Evolutionary conservation across 1,140 invertebrate genomes (phyloP).

Genomic region (Drosophila ficusphila): DNA sequence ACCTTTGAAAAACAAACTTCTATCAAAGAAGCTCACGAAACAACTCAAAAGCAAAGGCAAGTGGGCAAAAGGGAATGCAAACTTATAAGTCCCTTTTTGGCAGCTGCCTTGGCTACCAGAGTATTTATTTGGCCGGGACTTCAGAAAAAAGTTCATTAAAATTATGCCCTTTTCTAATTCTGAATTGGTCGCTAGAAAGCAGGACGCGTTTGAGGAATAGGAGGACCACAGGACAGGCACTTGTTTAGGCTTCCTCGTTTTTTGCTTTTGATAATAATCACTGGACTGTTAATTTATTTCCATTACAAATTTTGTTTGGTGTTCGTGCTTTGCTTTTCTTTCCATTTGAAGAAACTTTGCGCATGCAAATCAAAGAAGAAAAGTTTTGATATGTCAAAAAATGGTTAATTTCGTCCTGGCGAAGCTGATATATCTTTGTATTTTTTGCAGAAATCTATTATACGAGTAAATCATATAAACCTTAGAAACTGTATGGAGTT

Average conservation of each 20-base stretch:
- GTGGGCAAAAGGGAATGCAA: constrained; percentile 50
- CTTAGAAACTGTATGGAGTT: too few relatives aligned
- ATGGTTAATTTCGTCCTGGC: too few relatives aligned
- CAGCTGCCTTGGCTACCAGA: constrained; percentile 69
- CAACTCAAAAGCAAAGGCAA: constrained; percentile 64
- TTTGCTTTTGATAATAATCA: constrained; percentile 81
- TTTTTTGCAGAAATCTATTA: too few relatives aligned
- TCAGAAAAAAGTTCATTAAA: constrained; percentile 77
- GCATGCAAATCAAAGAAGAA: constrained; percentile 79
- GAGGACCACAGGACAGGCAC: constrained; percentile 59
- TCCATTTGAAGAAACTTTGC: constrained; percentile 80
- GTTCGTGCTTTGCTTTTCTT: constrained; percentile 45
- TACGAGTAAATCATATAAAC: too few relatives aligned
- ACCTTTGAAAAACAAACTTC: constrained; percentile 48
- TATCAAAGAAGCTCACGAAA: constrained; percentile 55
- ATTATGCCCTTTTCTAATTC: constrained; percentile 82
- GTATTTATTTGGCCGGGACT: constrained; percentile 35
- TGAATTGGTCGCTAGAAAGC: constrained; percentile 38
- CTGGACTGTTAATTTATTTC: constrained; percentile 80
- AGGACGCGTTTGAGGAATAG: background rate
- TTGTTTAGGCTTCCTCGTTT: constrained; percentile 69
- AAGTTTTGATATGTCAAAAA: too few relatives aligned
- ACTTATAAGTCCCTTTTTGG: constrained; percentile 79
- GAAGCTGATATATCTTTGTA: too few relatives aligned
- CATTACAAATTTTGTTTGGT: constrained; percentile 36